Conservation (phyloP, 2,113 vertebrate species). For the Otocyon megalotis region DNA sequence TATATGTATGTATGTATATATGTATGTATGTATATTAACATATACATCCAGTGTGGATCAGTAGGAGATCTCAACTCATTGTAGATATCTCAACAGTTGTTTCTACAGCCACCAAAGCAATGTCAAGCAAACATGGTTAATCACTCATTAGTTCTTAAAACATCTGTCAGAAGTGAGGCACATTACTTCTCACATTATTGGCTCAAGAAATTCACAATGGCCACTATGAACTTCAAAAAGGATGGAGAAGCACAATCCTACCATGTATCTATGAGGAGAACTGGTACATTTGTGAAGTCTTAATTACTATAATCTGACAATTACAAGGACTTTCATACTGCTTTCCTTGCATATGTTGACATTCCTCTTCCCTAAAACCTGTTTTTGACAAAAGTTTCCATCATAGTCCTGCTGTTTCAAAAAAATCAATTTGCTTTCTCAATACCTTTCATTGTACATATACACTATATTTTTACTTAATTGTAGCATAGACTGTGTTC, state of each 20-base stretch:
- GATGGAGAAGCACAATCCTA: background rate
- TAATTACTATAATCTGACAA: background rate
- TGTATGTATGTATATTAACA: background rate
- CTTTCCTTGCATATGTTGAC: background rate
- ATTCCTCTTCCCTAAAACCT: background rate
- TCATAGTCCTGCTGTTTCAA: background rate
- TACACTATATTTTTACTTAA: background rate
- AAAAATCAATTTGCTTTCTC: background rate
- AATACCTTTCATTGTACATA: background rate
- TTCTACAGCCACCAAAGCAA: background rate
- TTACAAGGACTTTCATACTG: background rate
- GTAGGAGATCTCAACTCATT: background rate
- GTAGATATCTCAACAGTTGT: background rate
- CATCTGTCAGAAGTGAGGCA: background rate
- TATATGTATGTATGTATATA: no score
- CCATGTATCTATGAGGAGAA: background rate
- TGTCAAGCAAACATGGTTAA: background rate
- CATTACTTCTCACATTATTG: background rate
- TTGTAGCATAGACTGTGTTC: background rate
- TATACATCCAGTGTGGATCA: background rate
- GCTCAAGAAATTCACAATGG: background rate
- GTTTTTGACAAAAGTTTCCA: background rate
- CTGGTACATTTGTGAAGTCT: background rate
- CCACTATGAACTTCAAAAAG: background rate
- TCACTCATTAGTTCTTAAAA: background rate